A percentile compares a stretch with the other conserved stretches of the same genome.
phyloP scores from a whole-genome alignment of 2,888 invertebrate species.

The Drosophila pseudotalamancana region DNA sequence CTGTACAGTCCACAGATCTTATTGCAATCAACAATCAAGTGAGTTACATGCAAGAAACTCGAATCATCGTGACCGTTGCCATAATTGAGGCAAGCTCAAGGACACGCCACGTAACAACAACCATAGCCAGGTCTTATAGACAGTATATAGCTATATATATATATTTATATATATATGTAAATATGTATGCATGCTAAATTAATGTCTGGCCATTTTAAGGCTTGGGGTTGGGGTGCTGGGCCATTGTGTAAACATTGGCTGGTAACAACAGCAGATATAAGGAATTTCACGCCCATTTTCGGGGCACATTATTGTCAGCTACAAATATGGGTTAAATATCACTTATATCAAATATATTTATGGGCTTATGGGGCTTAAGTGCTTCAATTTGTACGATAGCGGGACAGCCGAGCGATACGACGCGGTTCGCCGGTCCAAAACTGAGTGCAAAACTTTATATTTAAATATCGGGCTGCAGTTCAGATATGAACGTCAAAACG shows the following conservation, averaged over 20 bases:
- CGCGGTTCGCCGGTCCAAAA: slow-evolving; percentile 28
- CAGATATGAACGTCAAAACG: slow-evolving; percentile 56
- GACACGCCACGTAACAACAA: slow-evolving; percentile 54
- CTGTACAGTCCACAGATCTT: slow-evolving; percentile 17
- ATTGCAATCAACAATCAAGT: slow-evolving; percentile 24
- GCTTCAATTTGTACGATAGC: slow-evolving; percentile 58
- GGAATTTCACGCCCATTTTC: slow-evolving; percentile 53
- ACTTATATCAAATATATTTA: slow-evolving; percentile 67
- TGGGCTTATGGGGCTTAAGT: slow-evolving; percentile 62
- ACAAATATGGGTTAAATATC: slow-evolving; percentile 78
- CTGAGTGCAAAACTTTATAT: slow-evolving; percentile 50
- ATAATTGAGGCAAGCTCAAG: slow-evolving; percentile 59
- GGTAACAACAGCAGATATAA: slow-evolving; percentile 10
- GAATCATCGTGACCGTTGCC: slow-evolving; percentile 52
- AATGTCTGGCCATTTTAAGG: slow-evolving; percentile 45
- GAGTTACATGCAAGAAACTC: slow-evolving; percentile 21
- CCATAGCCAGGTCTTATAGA: slow-evolving; percentile 19
- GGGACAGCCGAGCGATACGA: slow-evolving; percentile 22
- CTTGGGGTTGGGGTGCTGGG: slow-evolving; percentile 15
- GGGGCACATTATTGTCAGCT: slow-evolving; percentile 41
- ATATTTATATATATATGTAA: slow-evolving; percentile 5
- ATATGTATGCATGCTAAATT: no score
- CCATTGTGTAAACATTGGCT: slow-evolving; percentile 43
- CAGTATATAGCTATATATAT: slow-evolving; percentile 4
- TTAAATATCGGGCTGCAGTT: slow-evolving; percentile 24